Percentiles rank a stretch among this genome's conserved stretches.
Conservation (phyloP, 2,888 invertebrate genomes). For the Pollenia angustigena region DNA sequence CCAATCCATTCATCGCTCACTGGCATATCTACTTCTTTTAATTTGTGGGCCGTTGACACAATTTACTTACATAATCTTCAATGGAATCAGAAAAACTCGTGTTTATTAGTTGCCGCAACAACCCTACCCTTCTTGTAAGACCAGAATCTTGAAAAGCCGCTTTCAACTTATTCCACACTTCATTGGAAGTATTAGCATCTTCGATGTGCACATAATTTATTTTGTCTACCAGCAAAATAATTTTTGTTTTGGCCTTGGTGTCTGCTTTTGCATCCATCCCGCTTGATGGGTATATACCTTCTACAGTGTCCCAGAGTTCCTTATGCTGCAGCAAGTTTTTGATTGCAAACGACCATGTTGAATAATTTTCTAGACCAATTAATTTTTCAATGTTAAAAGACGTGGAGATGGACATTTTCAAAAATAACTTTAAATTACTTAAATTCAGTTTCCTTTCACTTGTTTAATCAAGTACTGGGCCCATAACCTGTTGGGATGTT, state of each 20-base stretch:
- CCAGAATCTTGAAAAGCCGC: slow-evolving; percentile 59
- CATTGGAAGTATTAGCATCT: slow-evolving; percentile 54
- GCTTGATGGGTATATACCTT: slow-evolving; percentile 45
- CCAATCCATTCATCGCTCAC: slow-evolving; percentile 49
- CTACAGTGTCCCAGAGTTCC: slow-evolving; percentile 64
- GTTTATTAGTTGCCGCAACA: slow-evolving; percentile 30
- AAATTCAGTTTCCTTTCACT: background rate
- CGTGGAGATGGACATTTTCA: slow-evolving; percentile 7
- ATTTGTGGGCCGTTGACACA: slow-evolving; percentile 42
- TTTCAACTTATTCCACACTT: slow-evolving; percentile 67
- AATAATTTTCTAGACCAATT: slow-evolving; percentile 43
- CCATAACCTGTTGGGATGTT: slow-evolving; percentile 48
- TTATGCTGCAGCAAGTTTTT: slow-evolving; percentile 56
- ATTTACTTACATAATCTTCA: slow-evolving; percentile 45
- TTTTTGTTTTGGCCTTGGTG: slow-evolving; percentile 38
- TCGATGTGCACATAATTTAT: slow-evolving; percentile 62
- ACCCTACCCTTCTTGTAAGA: slow-evolving; percentile 23
- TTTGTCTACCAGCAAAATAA: slow-evolving; percentile 61
- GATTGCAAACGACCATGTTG: slow-evolving; percentile 34
- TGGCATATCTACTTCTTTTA: slow-evolving; percentile 13
- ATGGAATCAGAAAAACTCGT: slow-evolving; percentile 15
- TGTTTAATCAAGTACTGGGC: slow-evolving; percentile 16
- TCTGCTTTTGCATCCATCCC: slow-evolving; percentile 37
- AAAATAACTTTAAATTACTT: background rate
- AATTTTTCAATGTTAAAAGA: slow-evolving; percentile 51